phyloP scores from a whole-genome alignment of 2,888 invertebrate species.

The Deroplatys truncata region DNA sequence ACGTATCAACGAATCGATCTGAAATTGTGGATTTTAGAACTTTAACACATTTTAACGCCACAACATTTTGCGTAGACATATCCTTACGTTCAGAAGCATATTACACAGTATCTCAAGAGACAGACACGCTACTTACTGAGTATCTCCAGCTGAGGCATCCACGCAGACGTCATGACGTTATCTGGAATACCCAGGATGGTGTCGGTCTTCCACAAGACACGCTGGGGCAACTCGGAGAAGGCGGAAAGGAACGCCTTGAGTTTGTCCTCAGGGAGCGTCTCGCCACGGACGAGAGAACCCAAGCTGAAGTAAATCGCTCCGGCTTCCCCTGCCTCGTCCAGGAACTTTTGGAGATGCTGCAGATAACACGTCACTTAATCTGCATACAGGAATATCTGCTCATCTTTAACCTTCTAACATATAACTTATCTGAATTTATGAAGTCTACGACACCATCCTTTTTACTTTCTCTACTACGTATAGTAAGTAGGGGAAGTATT shows the following conservation, averaged over 20 bases:
- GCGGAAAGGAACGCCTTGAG: constrained; percentile 57
- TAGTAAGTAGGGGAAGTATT: too few species aligned
- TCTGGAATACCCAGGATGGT: constrained; percentile 50
- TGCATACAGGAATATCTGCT: background rate
- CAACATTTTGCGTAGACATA: too few species aligned
- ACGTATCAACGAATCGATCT: too few species aligned
- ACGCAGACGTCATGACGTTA: constrained; percentile 59
- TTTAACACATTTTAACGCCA: too few species aligned
- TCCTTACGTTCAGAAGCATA: too few species aligned
- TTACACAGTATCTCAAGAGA: too few species aligned
- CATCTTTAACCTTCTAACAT: background rate
- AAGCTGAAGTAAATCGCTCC: constrained; percentile 23
- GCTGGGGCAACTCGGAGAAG: constrained; percentile 41
- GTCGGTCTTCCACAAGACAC: constrained; percentile 66
- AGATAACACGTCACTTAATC: background rate
- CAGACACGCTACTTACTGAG: constrained; percentile 40
- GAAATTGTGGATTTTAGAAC: too few species aligned
- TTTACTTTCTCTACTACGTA: too few species aligned
- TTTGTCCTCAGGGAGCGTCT: constrained; percentile 58
- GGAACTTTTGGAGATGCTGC: constrained; percentile 14
- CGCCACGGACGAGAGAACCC: constrained; percentile 60
- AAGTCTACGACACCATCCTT: too few species aligned
- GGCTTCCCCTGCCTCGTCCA: background rate
- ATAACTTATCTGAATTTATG: background rate
- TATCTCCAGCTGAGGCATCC: constrained; percentile 76